phyloP scores from a whole-genome alignment of 2,113 vertebrate species.

The Lasiurus cinereus region DNA sequence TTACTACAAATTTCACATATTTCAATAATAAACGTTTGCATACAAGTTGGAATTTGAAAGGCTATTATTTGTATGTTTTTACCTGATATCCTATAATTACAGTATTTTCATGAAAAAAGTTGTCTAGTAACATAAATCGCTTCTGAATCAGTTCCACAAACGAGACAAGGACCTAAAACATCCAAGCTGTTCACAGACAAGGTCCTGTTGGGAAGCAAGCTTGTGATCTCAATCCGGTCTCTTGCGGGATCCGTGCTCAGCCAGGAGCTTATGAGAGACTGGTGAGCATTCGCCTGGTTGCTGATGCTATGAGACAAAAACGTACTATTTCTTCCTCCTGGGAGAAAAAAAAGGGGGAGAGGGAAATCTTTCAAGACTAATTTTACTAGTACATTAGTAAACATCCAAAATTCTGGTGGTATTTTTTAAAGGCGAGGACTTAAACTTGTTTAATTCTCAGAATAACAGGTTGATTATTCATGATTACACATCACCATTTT shows the following conservation, averaged over 20 bases:
- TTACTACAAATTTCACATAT: conserved; percentile 50
- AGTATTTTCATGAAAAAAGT: conserved; percentile 86
- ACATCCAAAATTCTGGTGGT: conserved; percentile 4
- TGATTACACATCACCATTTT: not conserved
- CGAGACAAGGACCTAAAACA: conserved; percentile 95
- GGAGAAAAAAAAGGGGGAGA: conserved; percentile 48
- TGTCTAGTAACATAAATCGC: conserved; percentile 96
- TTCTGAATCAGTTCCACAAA: conserved; percentile 97
- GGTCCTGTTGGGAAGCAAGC: conserved; percentile 94
- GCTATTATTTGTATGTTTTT: not conserved
- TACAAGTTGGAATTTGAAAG: conserved; percentile 51
- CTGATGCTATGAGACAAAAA: conserved; percentile 90
- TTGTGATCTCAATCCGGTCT: conserved; percentile 95
- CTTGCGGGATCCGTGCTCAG: conserved; percentile 94
- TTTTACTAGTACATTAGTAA: conserved; percentile 18
- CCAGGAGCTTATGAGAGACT: conserved; percentile 93
- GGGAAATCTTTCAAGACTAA: conserved; percentile 44
- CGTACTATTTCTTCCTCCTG: conserved; percentile 93
- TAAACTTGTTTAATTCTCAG: conserved; percentile 14
- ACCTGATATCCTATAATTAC: conserved; percentile 2
- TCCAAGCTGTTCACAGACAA: conserved; percentile 97
- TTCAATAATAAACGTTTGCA: conserved; percentile 43
- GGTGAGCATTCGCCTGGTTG: conserved; percentile 88
- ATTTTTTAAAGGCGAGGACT: not conserved
- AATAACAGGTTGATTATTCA: conserved; percentile 35